phyloP scores from a whole-genome alignment of 2,113 vertebrate species.

The Bothrops jararaca region DNA sequence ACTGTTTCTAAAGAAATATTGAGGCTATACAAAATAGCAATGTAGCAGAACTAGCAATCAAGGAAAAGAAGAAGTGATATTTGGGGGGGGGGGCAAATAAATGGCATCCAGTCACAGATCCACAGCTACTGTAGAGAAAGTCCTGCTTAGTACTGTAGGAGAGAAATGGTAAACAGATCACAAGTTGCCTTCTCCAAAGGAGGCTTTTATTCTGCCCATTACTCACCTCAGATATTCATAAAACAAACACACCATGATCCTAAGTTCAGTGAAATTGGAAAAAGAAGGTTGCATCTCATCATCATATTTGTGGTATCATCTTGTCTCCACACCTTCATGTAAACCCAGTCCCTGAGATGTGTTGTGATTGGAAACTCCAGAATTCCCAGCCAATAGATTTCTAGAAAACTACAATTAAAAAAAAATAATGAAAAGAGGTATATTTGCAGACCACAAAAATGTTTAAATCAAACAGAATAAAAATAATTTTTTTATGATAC shows the following conservation, averaged over 20 bases:
- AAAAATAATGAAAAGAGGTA: not conserved
- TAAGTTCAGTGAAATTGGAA: not conserved
- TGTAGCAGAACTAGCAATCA: not conserved
- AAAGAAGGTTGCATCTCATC: not conserved
- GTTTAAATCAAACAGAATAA: not conserved
- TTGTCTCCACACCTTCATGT: not conserved
- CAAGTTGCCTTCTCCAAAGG: not conserved
- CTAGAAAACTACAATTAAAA: not conserved
- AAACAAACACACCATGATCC: not conserved
- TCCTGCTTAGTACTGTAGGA: not conserved
- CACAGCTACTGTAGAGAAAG: not conserved
- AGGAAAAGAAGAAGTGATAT: not conserved
- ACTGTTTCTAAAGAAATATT: not conserved
- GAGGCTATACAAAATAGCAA: not conserved
- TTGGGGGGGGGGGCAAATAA: not conserved
- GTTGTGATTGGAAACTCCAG: not conserved
- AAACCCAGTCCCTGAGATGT: not conserved
- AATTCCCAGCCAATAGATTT: not conserved
- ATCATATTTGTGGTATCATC: not conserved
- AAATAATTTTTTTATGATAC: not conserved
- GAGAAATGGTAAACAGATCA: not conserved
- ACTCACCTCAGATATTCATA: not conserved
- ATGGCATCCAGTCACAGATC: not conserved
- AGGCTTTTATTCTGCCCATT: not conserved
- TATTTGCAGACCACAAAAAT: not conserved